These are phyloP conservation scores for Hyposoter didymator DNA, from an alignment of 2,888 invertebrate genomes.

Conservation along the genomic window DNA sequence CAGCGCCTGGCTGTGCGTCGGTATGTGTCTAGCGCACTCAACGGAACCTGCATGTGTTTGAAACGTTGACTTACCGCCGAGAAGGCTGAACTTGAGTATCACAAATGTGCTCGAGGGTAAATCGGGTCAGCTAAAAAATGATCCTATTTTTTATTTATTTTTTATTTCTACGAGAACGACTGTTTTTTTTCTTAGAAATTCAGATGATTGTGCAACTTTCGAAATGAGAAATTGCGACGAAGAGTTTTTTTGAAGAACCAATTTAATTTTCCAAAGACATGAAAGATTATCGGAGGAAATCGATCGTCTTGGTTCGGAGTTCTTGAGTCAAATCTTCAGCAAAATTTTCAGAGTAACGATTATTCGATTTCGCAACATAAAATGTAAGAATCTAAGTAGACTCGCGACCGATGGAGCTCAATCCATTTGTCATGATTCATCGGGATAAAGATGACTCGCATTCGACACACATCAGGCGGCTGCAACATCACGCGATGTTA, in stretches of 20 bases:
- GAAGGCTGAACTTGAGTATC: slow-evolving; percentile 1
- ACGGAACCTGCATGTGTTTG: background rate
- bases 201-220: too few species aligned
- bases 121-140: slow-evolving; percentile 11
- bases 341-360: background rate
- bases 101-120: slow-evolving; percentile 7
- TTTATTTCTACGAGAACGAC: background rate
- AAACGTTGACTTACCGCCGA: background rate
- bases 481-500: background rate
- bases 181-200: background rate
- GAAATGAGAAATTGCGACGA: background rate
- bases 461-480: background rate
- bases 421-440: background rate
- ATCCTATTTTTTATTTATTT: slow-evolving; percentile 6
- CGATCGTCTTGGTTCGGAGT: background rate
- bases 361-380: background rate
- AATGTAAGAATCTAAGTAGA: background rate
- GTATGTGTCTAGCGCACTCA: slow-evolving; percentile 8
- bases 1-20: background rate
- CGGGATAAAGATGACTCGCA: background rate
- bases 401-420: background rate
- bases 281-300: background rate
- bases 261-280: too few species aligned
- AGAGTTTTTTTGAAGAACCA: background rate
- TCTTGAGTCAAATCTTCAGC: background rate